Conservation (phyloP, 2,888 invertebrate genomes). For the Seira ritae region DNA sequence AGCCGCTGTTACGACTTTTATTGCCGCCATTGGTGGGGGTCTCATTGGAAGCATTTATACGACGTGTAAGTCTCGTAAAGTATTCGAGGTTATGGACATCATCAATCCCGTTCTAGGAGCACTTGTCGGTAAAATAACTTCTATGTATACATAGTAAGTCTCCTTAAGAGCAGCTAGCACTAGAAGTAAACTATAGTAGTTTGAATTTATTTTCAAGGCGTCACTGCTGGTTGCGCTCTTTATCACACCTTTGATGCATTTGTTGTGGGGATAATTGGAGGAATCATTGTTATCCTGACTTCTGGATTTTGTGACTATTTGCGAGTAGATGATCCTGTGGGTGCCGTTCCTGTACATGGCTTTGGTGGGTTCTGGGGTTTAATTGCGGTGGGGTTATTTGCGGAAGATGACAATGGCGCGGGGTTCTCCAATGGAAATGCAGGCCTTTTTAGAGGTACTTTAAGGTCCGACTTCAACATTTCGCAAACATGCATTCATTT, state of each 20-base stretch:
- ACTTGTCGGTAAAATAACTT: constrained; percentile 84
- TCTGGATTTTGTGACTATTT: constrained; percentile 86
- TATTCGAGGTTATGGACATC: constrained; percentile 87
- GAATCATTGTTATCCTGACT: constrained; percentile 82
- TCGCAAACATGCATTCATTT: too few relatives aligned
- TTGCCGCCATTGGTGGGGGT: constrained; percentile 93
- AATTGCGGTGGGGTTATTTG: constrained; percentile 91
- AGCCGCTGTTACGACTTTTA: constrained; percentile 92
- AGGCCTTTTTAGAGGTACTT: too few relatives aligned
- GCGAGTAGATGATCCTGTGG: constrained; percentile 92
- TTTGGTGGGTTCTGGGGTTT: constrained; percentile 82
- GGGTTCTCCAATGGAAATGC: constrained; percentile 75
- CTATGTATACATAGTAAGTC: too few relatives aligned
- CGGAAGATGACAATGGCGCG: constrained; percentile 85
- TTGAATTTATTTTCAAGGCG: constrained; percentile 72
- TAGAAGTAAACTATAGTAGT: too few relatives aligned
- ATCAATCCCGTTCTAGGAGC: constrained; percentile 92
- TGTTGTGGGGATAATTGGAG: constrained; percentile 87
- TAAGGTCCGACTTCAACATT: too few relatives aligned
- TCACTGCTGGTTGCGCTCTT: constrained; percentile 89
- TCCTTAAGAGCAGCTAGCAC: too few relatives aligned
- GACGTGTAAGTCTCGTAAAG: constrained; percentile 80
- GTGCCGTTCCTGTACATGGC: constrained; percentile 78
- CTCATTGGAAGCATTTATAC: constrained; percentile 82
- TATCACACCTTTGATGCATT: constrained; percentile 91